Evolutionary conservation across 1,140 invertebrate species (phyloP), one percentile per base, ranked within the genome.

Genomic region (Meloidogyne exigua): DNA sequence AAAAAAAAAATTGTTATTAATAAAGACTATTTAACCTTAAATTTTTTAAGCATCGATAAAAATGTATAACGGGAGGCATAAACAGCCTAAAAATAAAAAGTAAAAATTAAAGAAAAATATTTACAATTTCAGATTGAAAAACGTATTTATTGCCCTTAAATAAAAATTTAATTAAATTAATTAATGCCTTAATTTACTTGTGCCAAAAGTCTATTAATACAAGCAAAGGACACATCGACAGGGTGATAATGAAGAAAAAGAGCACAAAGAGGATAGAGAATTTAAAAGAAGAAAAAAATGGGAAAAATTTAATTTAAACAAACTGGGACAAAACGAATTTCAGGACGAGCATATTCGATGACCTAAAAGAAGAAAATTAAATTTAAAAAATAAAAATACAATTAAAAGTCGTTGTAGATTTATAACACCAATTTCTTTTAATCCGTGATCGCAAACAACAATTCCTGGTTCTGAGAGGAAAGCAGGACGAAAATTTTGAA

Each of bases 301-400:
- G 18, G 18, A 15, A 18, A 15, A 15, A 15, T 15, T n/a, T 11
- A n/a, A 10, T 36, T 26, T 9, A 23, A 68, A 84, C 82, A 77
- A 65, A 87, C 85, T 63, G 85, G 85, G 21, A 87, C 85, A 79
- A 72, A 85, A 36, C 79, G 83, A 32, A 87, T 78, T 73, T 87
- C 85, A 2, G 85, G 85, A 25, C 86, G 75, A 13, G 80, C 75
- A 32, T 81, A 85, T 65, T 87, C 85, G 21, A 87, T 78, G 18
- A 87, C 71, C 71, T 73, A 18, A 32, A 73, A 62, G 3, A n/a
- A 28, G 3, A 25, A 72, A 15, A 18, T 18, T 18, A 11, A 26
- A 28, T 36, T 32, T 21, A 23, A 26, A 23, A 28, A 28, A 32
- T n/a, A 21, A 57, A n/a, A n/a, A 62, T 36, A 73, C 81, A 62